A percentile compares a stretch with the other conserved stretches of the same genome.
phyloP scores from a whole-genome alignment of 64 coral and sea anemone species.

The Orbicella faveolata region DNA sequence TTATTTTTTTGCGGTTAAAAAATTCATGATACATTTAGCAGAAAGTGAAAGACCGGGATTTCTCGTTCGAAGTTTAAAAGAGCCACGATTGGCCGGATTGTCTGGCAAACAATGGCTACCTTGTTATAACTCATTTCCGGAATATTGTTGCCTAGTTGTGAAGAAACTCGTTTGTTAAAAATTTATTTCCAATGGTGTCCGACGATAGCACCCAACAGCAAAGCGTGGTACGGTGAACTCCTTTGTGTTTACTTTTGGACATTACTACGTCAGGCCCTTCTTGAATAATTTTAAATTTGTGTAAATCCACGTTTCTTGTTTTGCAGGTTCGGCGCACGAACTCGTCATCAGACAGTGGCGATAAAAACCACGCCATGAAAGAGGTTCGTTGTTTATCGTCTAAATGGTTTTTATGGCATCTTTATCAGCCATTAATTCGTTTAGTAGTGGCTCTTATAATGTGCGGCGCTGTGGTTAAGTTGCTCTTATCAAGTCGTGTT shows the following conservation, averaged over 20 bases:
- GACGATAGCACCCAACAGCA: not conserved
- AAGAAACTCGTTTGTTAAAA: conserved; percentile 32
- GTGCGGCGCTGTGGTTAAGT: not conserved
- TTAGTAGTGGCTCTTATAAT: not conserved
- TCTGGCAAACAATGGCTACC: not conserved
- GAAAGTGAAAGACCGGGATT: not conserved
- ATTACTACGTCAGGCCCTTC: not conserved
- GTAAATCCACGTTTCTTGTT: not conserved
- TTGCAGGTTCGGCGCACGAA: conserved; percentile 5
- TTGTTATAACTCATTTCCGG: conserved; percentile 15
- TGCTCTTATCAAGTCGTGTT: conserved; percentile 3
- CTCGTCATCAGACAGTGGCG: not conserved
- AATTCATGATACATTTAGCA: no score
- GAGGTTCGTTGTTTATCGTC: conserved; percentile 32
- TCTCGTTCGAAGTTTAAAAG: not conserved
- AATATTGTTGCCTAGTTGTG: conserved; percentile 26
- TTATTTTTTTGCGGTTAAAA: no score
- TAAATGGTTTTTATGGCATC: not conserved
- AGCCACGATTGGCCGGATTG: conserved; percentile 1
- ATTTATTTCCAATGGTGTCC: conserved; percentile 31
- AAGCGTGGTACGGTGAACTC: conserved; percentile 1
- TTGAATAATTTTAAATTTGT: not conserved
- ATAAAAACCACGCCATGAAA: conserved; percentile 22
- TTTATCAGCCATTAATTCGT: not conserved
- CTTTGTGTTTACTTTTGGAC: conserved; percentile 9